Evolutionary conservation across 2,888 invertebrate genomes (phyloP), one percentile per base, ranked within the genome.

Genomic region (Cyaniris semiargus): DNA sequence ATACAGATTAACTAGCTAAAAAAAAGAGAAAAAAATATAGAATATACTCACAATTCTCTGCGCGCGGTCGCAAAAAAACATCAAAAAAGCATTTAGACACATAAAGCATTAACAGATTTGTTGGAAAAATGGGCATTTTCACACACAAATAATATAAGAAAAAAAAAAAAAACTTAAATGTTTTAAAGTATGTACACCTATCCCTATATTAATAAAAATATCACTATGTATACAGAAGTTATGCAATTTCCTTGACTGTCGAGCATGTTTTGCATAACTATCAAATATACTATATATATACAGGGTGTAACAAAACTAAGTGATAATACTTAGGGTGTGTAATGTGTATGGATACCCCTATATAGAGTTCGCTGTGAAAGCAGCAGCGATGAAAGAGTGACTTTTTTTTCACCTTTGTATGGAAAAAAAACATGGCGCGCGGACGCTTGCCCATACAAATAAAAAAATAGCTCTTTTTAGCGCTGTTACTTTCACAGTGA

Each of bases 71-170:
- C 82, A 87, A 89, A 87, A 89, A 90, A 89, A 90, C 84, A 84
- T 83, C 85, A 85, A 87, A 87, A 89, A 87, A 85, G 82, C 85
- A 77, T 86, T 87, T 87, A 86, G 83, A 84, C 87, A 90, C 86
- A 88, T 71, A 82, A 90, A 93, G 91, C 90, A 78, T 88, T 89
- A 86, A 82, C 79, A 87, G 86, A 88, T 83, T 79, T 83, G 88
- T 90, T 90, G 88, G 82, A 88, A 44, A 91, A 92, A 92, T 92
- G 92, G 92, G 93, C 92, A 93, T 91, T 90, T 85, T 84, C 53
- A 78, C 76, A 74, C 56, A 71, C n/a, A 34, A 5, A 60, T 23
- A 44, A 48, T 53, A 18, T 53, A 58, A 58, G 23, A 44, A 48
- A 56, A 44, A 27, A 27, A 58, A 21, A 21, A 27, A 27, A 58